Evolutionary conservation across 1,140 invertebrate genomes (phyloP), one percentile per base, ranked within the genome.

Genomic region (Tetragnatha versicolor): DNA sequence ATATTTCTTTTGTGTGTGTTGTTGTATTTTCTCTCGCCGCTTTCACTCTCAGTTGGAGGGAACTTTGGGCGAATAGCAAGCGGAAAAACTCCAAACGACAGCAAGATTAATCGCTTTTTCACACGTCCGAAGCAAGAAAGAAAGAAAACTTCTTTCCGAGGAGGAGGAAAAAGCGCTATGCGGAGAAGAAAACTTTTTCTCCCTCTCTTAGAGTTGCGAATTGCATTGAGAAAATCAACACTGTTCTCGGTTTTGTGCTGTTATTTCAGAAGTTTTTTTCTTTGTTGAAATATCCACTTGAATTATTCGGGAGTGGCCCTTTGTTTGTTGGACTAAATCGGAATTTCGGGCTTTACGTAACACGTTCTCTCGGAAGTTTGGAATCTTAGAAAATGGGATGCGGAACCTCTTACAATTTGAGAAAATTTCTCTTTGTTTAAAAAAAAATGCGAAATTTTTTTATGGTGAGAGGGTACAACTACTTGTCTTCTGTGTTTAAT

Each of bases 21-120:
- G 51, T n/a, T 55, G 51, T 12, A 51, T 58, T 31, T 58, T n/a
- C n/a, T 63, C 42, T 63, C 55, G 29, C 55, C 10, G 39, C 22
- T 65, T 65, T 65, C 49, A n/a, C n/a, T 35, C 55, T 35, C 47
- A 66, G 33, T 70, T 42, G 31, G 22, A 55, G 33, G 45, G 22
- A 76, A 76, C 73, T 65, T 65, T 76, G 20, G 31, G 27, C 73
- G 73, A 76, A 76, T 76, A 76, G 42, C 73, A 76, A 65, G 61
- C 68, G 61, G 73, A 76, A 76, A 76, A 76, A 76, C 55, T 76
- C 60, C 47, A 49, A 76, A 76, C 73, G 73, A 76, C 73, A 76
- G 73, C 51, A 76, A 76, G 73, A 76, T 76, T 76, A 76, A 76
- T 76, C 73, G 73, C 73, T 76, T 76, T 76, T 76, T 76, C 73